Evolutionary conservation across 2,113 vertebrate genomes (phyloP).

Genomic region (Edolisoma coerulescens): DNA sequence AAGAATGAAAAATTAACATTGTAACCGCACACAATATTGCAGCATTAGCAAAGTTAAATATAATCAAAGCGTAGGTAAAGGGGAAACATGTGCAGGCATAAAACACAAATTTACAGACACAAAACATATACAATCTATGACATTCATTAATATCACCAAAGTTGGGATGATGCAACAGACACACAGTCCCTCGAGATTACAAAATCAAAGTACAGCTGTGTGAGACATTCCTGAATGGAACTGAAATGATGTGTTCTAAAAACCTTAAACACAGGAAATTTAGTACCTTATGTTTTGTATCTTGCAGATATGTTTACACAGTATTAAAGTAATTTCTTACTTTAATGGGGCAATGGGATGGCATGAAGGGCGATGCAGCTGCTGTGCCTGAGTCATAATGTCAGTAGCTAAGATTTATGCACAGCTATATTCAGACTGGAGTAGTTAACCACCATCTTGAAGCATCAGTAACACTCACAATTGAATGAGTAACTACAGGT

Average conservation of each 20-base stretch:
- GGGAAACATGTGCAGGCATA: accelerated
- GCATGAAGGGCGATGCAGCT: neutral
- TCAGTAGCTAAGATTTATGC: neutral
- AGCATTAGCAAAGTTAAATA: neutral
- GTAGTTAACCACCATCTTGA: neutral
- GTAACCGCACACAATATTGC: neutral
- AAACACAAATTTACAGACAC: neutral
- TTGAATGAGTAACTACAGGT: neutral
- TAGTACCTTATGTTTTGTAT: neutral
- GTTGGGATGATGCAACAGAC: neutral
- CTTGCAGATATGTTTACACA: neutral
- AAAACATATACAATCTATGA: neutral
- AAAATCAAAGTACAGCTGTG: neutral
- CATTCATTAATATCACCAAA: neutral
- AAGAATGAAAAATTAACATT: neutral
- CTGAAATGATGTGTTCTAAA: neutral
- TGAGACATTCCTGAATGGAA: neutral
- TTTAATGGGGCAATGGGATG: neutral
- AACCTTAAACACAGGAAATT: neutral
- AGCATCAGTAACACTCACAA: neutral
- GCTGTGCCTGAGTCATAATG: neutral
- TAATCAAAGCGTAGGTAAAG: neutral
- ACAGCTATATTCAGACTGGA: neutral
- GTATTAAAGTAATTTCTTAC: neutral
- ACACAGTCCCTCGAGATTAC: neutral